phyloP scores from a whole-genome alignment of 2,113 vertebrate species.

The Procavia capensis region DNA sequence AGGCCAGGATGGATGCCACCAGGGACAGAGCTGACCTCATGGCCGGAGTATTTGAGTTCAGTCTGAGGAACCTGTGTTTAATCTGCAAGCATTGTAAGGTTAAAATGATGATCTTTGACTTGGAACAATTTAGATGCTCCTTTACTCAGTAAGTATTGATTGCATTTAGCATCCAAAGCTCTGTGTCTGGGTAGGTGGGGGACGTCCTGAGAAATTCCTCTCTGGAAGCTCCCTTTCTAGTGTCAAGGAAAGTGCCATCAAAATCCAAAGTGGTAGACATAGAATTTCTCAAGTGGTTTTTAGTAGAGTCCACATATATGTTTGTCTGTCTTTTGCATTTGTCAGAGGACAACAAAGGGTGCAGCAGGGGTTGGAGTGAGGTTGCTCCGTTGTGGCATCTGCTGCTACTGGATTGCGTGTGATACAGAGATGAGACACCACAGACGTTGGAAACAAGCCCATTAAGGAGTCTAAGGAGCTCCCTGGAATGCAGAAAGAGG shows the following conservation, averaged over 20 bases:
- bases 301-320: not conserved
- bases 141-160: not conserved
- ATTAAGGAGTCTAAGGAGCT: not conserved
- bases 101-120: not conserved
- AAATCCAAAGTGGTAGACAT: not conserved
- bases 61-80: not conserved
- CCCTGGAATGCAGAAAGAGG: not conserved
- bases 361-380: not conserved
- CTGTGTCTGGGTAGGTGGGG: not conserved
- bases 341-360: not conserved
- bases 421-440: not conserved
- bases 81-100: not conserved
- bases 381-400: rapidly evolving
- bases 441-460: no score
- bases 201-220: not conserved
- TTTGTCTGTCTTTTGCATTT: not conserved
- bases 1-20: not conserved
- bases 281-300: not conserved
- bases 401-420: not conserved
- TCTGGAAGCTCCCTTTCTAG: not conserved
- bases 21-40: not conserved
- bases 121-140: not conserved
- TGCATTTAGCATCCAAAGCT: not conserved
- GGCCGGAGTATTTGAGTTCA: not conserved
- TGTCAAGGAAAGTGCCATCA: not conserved